Evolutionary conservation across 2,888 invertebrate genomes (phyloP).

Genomic region (Dascillus cervinus): DNA sequence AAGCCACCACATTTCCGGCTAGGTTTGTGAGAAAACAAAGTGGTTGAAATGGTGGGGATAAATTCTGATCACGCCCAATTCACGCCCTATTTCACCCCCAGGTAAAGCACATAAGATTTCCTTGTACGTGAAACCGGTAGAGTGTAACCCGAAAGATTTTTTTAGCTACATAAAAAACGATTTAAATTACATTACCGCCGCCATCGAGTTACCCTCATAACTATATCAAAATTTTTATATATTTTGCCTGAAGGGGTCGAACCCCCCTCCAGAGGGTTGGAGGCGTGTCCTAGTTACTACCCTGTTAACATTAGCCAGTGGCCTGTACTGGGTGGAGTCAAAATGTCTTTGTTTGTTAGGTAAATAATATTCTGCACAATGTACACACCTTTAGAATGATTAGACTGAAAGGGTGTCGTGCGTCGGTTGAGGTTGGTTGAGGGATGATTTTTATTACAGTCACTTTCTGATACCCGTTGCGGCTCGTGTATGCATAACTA

Average conservation of each 20-base stretch:
- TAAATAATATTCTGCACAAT: slow-evolving; percentile 68
- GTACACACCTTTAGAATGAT: slow-evolving; percentile 51
- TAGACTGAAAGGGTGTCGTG: slow-evolving; percentile 40
- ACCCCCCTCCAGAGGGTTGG: no score
- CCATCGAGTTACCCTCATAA: no score
- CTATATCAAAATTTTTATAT: no score
- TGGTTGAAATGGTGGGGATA: slow-evolving; percentile 36
- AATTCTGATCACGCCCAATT: slow-evolving; percentile 20
- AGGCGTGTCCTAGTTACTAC: no score
- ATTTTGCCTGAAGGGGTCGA: no score
- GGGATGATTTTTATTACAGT: slow-evolving; percentile 11
- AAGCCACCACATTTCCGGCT: slow-evolving; percentile 45
- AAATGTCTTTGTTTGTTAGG: slow-evolving; percentile 50
- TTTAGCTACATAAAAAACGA: background rate
- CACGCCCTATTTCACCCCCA: slow-evolving; percentile 43
- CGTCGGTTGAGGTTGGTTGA: slow-evolving; percentile 37
- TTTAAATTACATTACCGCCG: background rate
- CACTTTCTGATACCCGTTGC: slow-evolving; percentile 31
- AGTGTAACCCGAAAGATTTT: no score
- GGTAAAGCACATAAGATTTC: no score
- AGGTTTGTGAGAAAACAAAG: slow-evolving; percentile 43
- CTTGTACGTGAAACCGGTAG: no score
- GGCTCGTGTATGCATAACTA: slow-evolving; percentile 39
- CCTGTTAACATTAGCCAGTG: slow-evolving; percentile 43
- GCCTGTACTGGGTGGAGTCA: slow-evolving; percentile 42